phyloP scores from a whole-genome alignment of 2,113 vertebrate species.

The Brienomyrus longianalis region DNA sequence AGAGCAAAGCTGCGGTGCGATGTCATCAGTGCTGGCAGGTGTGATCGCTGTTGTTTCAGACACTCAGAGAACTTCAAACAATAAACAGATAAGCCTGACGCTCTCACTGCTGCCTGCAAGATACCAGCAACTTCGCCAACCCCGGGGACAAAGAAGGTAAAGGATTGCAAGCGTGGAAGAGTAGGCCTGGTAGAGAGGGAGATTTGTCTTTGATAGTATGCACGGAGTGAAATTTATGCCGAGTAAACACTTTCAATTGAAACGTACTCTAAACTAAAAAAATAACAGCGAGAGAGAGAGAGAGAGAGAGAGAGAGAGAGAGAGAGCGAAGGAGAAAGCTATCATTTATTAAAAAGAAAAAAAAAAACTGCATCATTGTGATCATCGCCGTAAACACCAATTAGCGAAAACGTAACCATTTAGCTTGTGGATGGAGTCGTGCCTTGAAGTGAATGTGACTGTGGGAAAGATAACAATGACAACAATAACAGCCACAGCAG shows the following conservation, averaged over 20 bases:
- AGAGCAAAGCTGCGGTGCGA: constrained; percentile 34
- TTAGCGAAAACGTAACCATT: constrained; percentile 58
- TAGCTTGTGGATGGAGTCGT: constrained; percentile 55
- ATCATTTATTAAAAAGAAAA: constrained; percentile 41
- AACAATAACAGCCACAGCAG: neutral
- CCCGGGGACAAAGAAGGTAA: neutral
- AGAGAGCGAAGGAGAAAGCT: constrained; percentile 8
- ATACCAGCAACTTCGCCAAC: constrained; percentile 36
- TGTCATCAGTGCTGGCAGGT: constrained; percentile 62
- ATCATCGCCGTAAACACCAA: constrained; percentile 61
- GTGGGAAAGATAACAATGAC: constrained; percentile 60
- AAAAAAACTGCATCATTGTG: constrained; percentile 46
- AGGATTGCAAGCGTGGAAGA: neutral
- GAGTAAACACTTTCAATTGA: neutral
- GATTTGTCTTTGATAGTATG: neutral
- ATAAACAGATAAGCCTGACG: constrained; percentile 52
- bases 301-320: neutral
- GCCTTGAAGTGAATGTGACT: constrained; percentile 58
- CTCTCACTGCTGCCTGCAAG: constrained; percentile 51
- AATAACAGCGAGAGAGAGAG: neutral
- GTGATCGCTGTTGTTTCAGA: constrained; percentile 67
- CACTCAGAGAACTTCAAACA: constrained; percentile 65
- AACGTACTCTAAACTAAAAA: constrained; percentile 19
- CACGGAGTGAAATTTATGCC: neutral
- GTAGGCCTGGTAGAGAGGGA: neutral